Conservation (phyloP, 2,113 vertebrate species). For the Hymenochirus boettgeri region DNA sequence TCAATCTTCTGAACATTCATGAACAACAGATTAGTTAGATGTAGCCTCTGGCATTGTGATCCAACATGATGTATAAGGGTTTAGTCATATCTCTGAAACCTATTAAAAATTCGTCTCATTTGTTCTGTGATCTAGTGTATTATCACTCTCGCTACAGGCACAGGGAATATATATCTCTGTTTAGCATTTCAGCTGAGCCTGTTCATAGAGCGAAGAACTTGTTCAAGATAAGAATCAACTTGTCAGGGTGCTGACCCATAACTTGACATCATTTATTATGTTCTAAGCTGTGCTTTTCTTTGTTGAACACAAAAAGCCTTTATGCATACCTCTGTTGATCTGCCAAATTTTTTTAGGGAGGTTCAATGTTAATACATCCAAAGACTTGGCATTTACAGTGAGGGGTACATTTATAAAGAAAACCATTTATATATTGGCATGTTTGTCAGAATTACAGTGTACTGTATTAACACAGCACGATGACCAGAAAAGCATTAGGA, state of each 20-base stretch:
- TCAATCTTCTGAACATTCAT: slow-evolving; percentile 40
- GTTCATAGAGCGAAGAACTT: background rate
- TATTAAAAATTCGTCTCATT: slow-evolving; percentile 14
- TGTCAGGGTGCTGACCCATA: background rate
- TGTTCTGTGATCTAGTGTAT: slow-evolving; percentile 15
- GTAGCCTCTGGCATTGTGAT: slow-evolving; percentile 33
- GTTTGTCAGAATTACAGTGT: too few species aligned
- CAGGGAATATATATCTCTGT: too few species aligned
- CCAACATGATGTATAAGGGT: slow-evolving; percentile 24
- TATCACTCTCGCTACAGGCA: slow-evolving; percentile 9
- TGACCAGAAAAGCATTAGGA: too few species aligned
- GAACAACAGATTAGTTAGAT: slow-evolving; percentile 27
- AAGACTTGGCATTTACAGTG: too few species aligned
- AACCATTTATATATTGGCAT: too few species aligned
- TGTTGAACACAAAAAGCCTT: too few species aligned
- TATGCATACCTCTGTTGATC: too few species aligned
- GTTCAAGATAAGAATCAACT: slow-evolving; percentile 4
- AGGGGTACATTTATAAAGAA: too few species aligned
- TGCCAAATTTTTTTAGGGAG: too few species aligned
- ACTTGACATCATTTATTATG: background rate
- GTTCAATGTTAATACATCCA: too few species aligned
- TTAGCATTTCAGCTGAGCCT: background rate
- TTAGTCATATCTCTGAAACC: slow-evolving; percentile 25
- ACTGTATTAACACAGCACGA: too few species aligned
- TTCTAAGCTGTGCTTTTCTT: background rate